Evolutionary conservation across 2,888 invertebrate genomes (phyloP).

Genomic region (Iselma pallidipennis): DNA sequence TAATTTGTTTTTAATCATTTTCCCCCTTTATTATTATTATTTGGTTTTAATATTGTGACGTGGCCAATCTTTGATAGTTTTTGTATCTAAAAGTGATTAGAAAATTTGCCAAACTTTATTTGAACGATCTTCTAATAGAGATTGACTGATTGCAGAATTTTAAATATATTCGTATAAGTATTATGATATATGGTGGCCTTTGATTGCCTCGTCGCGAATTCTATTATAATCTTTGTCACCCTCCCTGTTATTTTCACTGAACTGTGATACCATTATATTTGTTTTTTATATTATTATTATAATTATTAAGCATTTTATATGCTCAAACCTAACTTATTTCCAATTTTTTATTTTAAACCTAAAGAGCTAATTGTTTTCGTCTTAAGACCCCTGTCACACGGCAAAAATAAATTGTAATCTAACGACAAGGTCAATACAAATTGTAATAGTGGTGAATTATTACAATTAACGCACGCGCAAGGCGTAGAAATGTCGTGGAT

Average conservation of each 20-base stretch:
- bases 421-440: no score
- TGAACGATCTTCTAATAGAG: neutral
- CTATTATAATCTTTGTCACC: neutral
- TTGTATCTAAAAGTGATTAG: constrained; percentile 1
- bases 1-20: constrained; percentile 22
- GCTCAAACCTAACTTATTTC: constrained; percentile 50
- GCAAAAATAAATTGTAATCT: no score
- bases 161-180: no score
- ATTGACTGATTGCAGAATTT: constrained; percentile 2
- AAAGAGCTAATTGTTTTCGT: constrained; percentile 8
- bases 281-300: constrained; percentile 33
- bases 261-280: constrained; percentile 56
- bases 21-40: no score
- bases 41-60: constrained; percentile 4
- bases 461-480: no score
- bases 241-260: constrained; percentile 50
- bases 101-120: constrained; percentile 2
- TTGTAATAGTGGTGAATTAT: no score
- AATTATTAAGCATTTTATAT: constrained; percentile 36
- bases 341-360: neutral
- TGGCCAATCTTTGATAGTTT: constrained; percentile 3
- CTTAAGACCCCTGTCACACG: neutral
- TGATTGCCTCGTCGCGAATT: constrained; percentile 2
- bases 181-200: constrained; percentile 11
- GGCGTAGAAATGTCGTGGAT: no score